phyloP scores from a whole-genome alignment of 2,888 invertebrate species.

The Neoascia interrupta region DNA sequence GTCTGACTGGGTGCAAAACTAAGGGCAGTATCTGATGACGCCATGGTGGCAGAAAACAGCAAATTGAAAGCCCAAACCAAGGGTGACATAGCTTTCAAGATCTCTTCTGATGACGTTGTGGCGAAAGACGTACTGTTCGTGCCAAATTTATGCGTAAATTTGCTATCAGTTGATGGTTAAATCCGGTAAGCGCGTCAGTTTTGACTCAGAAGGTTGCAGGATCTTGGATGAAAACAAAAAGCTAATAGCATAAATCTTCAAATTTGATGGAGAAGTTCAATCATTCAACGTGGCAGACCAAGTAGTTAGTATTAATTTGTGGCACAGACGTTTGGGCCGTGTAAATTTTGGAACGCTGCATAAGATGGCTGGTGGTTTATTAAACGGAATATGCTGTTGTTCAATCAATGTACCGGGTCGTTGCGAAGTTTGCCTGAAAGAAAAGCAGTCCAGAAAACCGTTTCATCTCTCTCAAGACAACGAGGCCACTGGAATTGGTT shows the following conservation, averaged over 20 bases:
- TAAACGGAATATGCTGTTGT: background rate
- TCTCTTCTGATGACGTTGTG: background rate
- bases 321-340: background rate
- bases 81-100: background rate
- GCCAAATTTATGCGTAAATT: constrained; percentile 3
- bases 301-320: background rate
- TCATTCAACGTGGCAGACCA: too few relatives aligned
- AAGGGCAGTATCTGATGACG: background rate
- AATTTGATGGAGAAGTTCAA: background rate
- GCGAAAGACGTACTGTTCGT: background rate
- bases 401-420: background rate
- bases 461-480: background rate
- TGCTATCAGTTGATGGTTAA: constrained; percentile 9
- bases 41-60: background rate
- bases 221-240: background rate
- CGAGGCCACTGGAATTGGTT: background rate
- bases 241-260: background rate
- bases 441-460: background rate
- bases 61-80: background rate
- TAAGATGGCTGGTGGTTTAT: background rate
- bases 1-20: background rate
- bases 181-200: background rate
- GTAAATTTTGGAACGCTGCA: background rate
- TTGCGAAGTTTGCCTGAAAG: background rate
- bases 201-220: background rate